phyloP scores from a whole-genome alignment of 92 coral and sea anemone genomes.

The Ricordea florida region DNA sequence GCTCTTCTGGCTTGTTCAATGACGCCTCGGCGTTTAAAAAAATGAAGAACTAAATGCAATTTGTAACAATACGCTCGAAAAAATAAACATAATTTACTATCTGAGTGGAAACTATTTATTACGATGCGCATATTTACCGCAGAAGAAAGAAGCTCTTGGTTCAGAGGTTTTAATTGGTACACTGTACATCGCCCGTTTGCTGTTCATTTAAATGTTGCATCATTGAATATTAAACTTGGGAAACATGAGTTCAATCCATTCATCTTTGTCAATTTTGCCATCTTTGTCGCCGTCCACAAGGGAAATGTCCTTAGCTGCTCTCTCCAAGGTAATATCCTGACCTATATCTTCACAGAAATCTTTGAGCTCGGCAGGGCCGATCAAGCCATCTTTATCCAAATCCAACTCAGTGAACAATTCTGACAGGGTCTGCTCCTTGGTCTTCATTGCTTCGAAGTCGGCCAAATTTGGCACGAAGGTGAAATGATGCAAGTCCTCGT shows the following conservation, averaged over 20 bases:
- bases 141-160: too few species aligned
- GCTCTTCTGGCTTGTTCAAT: too few species aligned
- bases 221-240: constrained; percentile 95
- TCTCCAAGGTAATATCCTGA: constrained; percentile 84
- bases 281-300: constrained; percentile 86
- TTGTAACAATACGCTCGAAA: too few species aligned
- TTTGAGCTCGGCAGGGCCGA: constrained; percentile 85
- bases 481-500: constrained; percentile 78
- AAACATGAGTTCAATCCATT: constrained; percentile 99
- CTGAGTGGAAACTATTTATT: too few species aligned
- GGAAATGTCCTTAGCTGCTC: constrained; percentile 85
- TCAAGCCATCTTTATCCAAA: constrained; percentile 90
- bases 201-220: too few species aligned
- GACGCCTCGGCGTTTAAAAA: too few species aligned
- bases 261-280: constrained; percentile 93
- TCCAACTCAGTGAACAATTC: constrained; percentile 95
- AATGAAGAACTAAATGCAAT: too few species aligned
- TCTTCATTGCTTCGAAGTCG: constrained; percentile 98
- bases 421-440: constrained; percentile 93
- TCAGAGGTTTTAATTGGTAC: too few species aligned
- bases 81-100: too few species aligned
- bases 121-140: too few species aligned
- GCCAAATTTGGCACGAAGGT: constrained; percentile 97
- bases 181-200: too few species aligned
- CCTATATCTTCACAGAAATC: constrained; percentile 98